These are phyloP conservation scores for Saguinus imperator DNA, from an alignment of 2,113 vertebrate species.

Conservation along the genomic window DNA sequence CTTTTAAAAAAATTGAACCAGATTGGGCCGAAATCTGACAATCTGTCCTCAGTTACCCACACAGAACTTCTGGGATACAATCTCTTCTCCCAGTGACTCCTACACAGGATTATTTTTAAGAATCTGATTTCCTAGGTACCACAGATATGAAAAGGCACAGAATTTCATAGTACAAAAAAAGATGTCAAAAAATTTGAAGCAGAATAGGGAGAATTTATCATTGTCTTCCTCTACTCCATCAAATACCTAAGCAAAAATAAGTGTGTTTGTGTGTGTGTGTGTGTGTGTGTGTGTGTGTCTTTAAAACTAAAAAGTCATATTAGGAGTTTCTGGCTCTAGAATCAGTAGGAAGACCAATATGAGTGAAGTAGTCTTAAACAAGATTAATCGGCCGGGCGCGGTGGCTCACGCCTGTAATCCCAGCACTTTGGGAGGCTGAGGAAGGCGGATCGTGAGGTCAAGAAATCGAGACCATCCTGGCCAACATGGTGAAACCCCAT, in stretches of 20 bases:
- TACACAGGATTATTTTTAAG: conserved; percentile 76
- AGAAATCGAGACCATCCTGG: too few relatives aligned
- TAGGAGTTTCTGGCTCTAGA: not conserved
- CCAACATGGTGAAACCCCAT: too few relatives aligned
- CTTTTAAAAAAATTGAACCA: conserved; percentile 63
- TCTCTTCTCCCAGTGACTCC: conserved; percentile 68
- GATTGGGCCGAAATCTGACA: conserved; percentile 69
- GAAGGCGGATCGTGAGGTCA: too few relatives aligned
- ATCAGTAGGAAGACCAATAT: not conserved
- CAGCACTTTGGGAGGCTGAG: too few relatives aligned
- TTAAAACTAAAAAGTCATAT: not conserved
- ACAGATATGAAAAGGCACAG: conserved; percentile 57
- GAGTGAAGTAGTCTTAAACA: not conserved
- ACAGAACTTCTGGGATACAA: conserved; percentile 70
- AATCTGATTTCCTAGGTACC: conserved; percentile 68
- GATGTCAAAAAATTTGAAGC: conserved; percentile 42
- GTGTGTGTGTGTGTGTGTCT: not conserved
- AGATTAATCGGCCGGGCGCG: not conserved
- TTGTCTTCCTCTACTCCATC: not conserved
- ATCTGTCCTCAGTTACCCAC: conserved; percentile 79
- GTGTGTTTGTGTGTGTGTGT: too few relatives aligned
- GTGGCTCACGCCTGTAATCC: too few relatives aligned
- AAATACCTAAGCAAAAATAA: not conserved
- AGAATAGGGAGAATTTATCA: not conserved
- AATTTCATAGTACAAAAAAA: conserved; percentile 50